These are phyloP conservation scores for Trichacis sp. DNA, from an alignment of 2,888 invertebrate genomes.

Conservation along the genomic window DNA sequence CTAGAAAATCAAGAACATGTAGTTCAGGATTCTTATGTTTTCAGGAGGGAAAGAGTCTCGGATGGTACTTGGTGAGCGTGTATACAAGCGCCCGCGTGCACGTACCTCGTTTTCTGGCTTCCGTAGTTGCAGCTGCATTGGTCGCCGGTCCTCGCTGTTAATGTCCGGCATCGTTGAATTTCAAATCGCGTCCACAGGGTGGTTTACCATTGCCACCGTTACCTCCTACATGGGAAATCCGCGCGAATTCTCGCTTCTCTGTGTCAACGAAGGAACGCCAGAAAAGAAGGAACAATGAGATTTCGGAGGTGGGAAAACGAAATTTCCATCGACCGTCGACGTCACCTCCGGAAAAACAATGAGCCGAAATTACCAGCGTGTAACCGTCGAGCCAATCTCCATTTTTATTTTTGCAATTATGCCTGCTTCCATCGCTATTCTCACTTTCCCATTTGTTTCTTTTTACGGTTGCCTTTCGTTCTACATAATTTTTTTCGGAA, in stretches of 20 bases:
- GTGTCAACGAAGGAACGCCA: conserved; percentile 26
- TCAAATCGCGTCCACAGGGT: conserved; percentile 48
- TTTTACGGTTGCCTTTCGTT: neutral
- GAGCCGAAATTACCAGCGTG: conserved; percentile 46
- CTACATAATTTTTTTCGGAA: conserved; percentile 4
- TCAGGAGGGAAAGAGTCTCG: too few relatives aligned
- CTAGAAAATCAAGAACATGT: too few relatives aligned
- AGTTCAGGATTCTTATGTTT: too few relatives aligned
- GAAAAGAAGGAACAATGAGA: conserved; percentile 34
- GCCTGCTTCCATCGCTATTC: conserved; percentile 15
- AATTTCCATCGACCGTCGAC: conserved; percentile 46
- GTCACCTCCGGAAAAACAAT: conserved; percentile 45
- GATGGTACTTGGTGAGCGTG: too few relatives aligned
- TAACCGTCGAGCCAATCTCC: conserved; percentile 31
- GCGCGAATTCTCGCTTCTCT: conserved; percentile 27
- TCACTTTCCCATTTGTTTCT: neutral
- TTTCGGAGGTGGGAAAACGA: too few relatives aligned
- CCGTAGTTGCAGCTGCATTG: conserved; percentile 41
- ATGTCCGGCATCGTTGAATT: conserved; percentile 55
- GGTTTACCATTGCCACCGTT: conserved; percentile 19
- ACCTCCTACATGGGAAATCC: conserved; percentile 16
- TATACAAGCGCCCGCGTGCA: conserved; percentile 29
- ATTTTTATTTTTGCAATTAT: conserved; percentile 38
- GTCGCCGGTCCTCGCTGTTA: conserved; percentile 44
- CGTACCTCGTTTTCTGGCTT: conserved; percentile 29